Base-by-base conservation (phyloP, 2,113 vertebrate genomes). In the Ceyx melanurus region DNA sequence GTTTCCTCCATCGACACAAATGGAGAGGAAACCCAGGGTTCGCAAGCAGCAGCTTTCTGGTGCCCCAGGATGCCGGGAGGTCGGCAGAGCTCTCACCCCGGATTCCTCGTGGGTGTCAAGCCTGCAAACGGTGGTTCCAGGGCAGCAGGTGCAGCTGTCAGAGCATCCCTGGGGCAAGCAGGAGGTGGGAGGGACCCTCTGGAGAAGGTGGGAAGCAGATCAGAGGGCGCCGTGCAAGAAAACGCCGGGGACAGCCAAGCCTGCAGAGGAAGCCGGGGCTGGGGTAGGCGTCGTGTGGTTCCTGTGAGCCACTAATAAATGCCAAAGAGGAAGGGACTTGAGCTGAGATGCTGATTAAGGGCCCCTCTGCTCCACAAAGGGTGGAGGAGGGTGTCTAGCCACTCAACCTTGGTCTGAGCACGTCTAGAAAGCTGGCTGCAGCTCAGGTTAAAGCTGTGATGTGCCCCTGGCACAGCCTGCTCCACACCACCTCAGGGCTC, bases 41-140 rank as follows among this genome's bases (percentile, higher is more conserved):
- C 3, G 1, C 0, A 1, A 86, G 48, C 58, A 88, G 45, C 11
- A 29, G 45, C 57, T 86, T 86, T 67, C 57, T 2, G 1, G 76
- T 54, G 53, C 10, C 10, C 46, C 2, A 1, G 37, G 11, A 48
- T 0, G 0, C 21, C 2, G 2, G n/a, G 68, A 92, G 45, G 14
- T 17, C 3, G 8, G 13, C 23, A 26, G 15, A 23, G 14, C 26
- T 79, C 54, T 72, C 5, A 0, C 8, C 50, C 50, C n/a, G 65
- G 28, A 45, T 31, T 89, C n/a, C n/a, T 57, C 9, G 3, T 0
- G 1, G 54, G 17, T 2, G 6, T 11, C 2, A 0, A 15, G 10
- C 62, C 25, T 95, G 75, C 35, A 82, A 82, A 60, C 1, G 1
- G 3, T 2, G 1, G 16, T 10, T 28, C 26, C 23, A 42, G 50